Conservation (phyloP, 2,797 vertebrate genomes). For the Hippocampus kuda region DNA sequence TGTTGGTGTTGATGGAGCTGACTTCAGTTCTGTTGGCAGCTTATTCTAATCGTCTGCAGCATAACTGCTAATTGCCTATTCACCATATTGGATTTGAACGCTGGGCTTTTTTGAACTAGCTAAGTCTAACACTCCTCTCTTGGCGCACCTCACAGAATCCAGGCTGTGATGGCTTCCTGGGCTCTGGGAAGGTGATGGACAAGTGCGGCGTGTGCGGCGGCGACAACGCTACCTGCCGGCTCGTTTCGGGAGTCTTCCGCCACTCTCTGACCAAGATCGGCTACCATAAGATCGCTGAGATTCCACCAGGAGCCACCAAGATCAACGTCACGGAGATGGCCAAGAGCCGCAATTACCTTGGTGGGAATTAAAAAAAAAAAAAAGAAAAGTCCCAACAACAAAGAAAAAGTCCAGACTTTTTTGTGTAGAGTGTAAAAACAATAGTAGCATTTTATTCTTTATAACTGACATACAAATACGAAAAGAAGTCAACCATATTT, state of each 20-base stretch:
- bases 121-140: neutral
- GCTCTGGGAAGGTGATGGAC: slow-evolving; percentile 85
- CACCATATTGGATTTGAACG: neutral
- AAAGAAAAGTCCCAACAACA: no score
- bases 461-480: no score
- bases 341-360: slow-evolving; percentile 96
- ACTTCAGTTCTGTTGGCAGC: no score
- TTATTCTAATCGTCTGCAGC: no score
- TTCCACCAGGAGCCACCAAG: slow-evolving; percentile 92
- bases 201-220: slow-evolving; percentile 93
- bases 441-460: no score
- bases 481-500: no score
- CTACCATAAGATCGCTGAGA: slow-evolving; percentile 96
- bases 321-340: slow-evolving; percentile 95
- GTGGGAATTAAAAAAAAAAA: slow-evolving; percentile 57
- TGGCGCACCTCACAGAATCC: slow-evolving; percentile 65
- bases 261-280: slow-evolving; percentile 83
- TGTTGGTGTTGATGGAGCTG: no score
- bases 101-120: neutral
- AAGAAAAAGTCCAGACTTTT: no score
- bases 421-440: no score
- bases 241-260: slow-evolving; percentile 87
- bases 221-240: slow-evolving; percentile 80
- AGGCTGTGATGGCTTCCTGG: slow-evolving; percentile 89
- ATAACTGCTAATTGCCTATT: no score